Percentiles rank a stretch among this genome's conserved stretches.
These are phyloP conservation scores for Alfaro cultratus DNA, from an alignment of 2,797 vertebrate species.

Conservation along the genomic window DNA sequence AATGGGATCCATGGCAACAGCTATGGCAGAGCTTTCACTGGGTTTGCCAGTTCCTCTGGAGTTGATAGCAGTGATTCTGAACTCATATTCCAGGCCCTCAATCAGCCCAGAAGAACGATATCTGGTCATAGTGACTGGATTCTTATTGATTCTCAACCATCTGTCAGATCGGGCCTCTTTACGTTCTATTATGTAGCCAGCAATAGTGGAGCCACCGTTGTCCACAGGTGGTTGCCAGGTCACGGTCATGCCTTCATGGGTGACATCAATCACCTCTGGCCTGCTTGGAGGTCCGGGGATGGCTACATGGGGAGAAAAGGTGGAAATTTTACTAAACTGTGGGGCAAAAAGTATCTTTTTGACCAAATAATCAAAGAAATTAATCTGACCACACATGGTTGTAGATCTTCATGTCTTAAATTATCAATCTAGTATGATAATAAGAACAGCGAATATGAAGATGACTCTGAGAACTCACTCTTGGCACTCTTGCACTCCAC, in stretches of 20 bases:
- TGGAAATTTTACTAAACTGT: neutral
- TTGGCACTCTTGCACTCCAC: slow-evolving; percentile 95
- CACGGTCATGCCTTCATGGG: slow-evolving; percentile 97
- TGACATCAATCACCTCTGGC: slow-evolving; percentile 92
- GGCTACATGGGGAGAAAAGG: slow-evolving; percentile 72
- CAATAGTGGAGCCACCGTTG: slow-evolving; percentile 93
- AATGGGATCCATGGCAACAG: slow-evolving; percentile 95
- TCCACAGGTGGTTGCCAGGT: slow-evolving; percentile 94
- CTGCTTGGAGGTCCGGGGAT: slow-evolving; percentile 91
- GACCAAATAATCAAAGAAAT: neutral
- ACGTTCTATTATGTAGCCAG: slow-evolving; percentile 96
- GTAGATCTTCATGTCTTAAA: neutral
- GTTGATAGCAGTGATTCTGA: slow-evolving; percentile 95
- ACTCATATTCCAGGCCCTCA: slow-evolving; percentile 96
- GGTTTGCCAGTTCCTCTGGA: slow-evolving; percentile 93
- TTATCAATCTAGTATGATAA: neutral
- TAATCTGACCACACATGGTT: neutral
- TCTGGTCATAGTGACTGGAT: slow-evolving; percentile 96
- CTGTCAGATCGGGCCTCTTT: slow-evolving; percentile 94
- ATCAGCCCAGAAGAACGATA: slow-evolving; percentile 96
- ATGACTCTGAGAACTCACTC: slow-evolving; percentile 84
- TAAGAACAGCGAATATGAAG: neutral
- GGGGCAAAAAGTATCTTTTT: neutral
- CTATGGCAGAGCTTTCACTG: slow-evolving; percentile 88
- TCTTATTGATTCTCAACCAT: slow-evolving; percentile 95